Evolutionary conservation across 2,888 invertebrate genomes (phyloP), one percentile per base, ranked within the genome.

Genomic region (Acleris sparsana): DNA sequence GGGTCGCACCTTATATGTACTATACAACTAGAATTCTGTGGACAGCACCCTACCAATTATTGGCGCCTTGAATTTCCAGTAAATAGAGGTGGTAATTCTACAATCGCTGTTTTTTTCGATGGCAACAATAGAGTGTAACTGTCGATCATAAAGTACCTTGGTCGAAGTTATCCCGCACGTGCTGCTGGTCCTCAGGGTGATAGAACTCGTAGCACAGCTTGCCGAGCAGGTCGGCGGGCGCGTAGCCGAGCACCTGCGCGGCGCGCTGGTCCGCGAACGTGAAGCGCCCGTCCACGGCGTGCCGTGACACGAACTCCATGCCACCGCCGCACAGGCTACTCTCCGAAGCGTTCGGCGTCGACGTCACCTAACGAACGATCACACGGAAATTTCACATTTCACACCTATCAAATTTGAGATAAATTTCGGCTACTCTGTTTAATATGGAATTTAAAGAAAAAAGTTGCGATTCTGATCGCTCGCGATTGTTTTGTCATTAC

Each of bases 241-340:
- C 96, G 87, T 98, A 98, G 17, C 98, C 99, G 62, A 99, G 93
- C 71, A 99, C 95, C 75, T 96, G 96, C 73, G 97, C 95, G 58
- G 99, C 98, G 78, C 99, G 96, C 88, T 99, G 99, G 92, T 99
- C 99, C 63, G 99, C 98, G 92, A 99, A 99, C 61, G 99, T 98
- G 89, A 99, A 99, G 84, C 99, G 99, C 18, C 99, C 99, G 85
- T 99, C 99, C 80, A 97, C 96, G 55, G 97, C 96, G 93, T 99
- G 99, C 51, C 99, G 95, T 55, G 99, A 98, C 77, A 99, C 98
- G 87, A 99, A 99, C 93, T 99, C 99, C 74, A 95, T 93, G 80
- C 96, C 96, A 80, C 96, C 97, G 65, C 97, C 95, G 74, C 97
- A 97, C 71, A 87, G 75, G 72, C 96, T 94, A 85, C 98, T 94